Percentiles rank a stretch among this genome's conserved stretches.
Evolutionary conservation across 2,888 invertebrate species (phyloP).

Genomic region (Sinelater perroti): DNA sequence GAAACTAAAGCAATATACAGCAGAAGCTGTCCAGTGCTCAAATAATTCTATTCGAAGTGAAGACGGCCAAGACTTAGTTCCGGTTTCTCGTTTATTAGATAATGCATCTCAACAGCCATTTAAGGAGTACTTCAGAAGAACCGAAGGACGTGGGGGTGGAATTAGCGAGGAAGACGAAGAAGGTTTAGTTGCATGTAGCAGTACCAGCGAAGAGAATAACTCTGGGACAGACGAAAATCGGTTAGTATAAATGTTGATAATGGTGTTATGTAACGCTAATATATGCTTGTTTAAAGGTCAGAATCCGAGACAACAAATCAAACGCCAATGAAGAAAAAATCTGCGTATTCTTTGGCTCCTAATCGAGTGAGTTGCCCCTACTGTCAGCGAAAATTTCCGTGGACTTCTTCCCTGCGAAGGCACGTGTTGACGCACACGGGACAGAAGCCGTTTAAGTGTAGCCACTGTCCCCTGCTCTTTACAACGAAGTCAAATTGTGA

Average conservation of each 20-base stretch:
- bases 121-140: slow-evolving; percentile 69
- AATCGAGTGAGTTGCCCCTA: slow-evolving; percentile 94
- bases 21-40: slow-evolving; percentile 44
- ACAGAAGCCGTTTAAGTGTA: slow-evolving; percentile 96
- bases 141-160: slow-evolving; percentile 61
- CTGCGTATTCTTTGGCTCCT: slow-evolving; percentile 94
- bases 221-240: slow-evolving; percentile 85
- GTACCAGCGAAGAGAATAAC: slow-evolving; percentile 83
- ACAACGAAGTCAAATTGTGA: slow-evolving; percentile 98
- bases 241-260: too few species aligned
- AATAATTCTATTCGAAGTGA: slow-evolving; percentile 49
- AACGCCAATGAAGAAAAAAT: slow-evolving; percentile 81
- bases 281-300: slow-evolving; percentile 67
- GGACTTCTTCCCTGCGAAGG: slow-evolving; percentile 94
- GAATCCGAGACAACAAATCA: slow-evolving; percentile 67
- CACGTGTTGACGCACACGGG: slow-evolving; percentile 96
- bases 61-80: slow-evolving; percentile 76
- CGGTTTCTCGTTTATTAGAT: slow-evolving; percentile 78
- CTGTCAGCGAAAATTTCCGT: slow-evolving; percentile 94
- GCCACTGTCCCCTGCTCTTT: slow-evolving; percentile 90
- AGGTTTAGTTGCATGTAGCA: slow-evolving; percentile 79
- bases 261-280: too few species aligned
- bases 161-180: slow-evolving; percentile 77
- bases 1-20: slow-evolving; percentile 45
- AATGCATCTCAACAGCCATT: slow-evolving; percentile 75